Evolutionary conservation across 2,113 vertebrate genomes (phyloP).

Genomic region (Fukomys damarensis): DNA sequence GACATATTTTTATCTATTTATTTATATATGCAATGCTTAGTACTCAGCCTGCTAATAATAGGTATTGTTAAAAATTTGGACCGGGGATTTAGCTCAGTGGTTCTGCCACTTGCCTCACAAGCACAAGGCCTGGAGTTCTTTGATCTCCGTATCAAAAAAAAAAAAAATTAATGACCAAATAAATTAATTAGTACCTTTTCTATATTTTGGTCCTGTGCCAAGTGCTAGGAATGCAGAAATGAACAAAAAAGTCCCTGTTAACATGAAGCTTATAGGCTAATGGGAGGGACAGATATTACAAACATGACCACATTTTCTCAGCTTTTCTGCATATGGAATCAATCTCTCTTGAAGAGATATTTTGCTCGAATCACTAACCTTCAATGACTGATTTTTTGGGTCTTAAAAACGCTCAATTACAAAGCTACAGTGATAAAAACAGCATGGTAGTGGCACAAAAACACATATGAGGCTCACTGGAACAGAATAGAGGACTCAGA

Average conservation of each 20-base stretch:
- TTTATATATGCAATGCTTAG: not conserved
- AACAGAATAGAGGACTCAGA: not conserved
- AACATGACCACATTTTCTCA: not conserved
- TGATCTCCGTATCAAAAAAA: too few relatives aligned
- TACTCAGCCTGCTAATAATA: not conserved
- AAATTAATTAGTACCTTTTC: not conserved
- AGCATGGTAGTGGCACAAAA: not conserved
- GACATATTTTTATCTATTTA: not conserved
- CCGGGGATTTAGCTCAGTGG: too few relatives aligned
- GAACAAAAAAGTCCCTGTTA: not conserved
- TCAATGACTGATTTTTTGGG: not conserved
- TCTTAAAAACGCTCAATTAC: not conserved
- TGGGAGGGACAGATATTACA: not conserved
- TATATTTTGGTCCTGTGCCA: not conserved
- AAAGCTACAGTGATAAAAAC: not conserved
- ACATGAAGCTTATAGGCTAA: not conserved
- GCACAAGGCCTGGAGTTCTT: too few relatives aligned
- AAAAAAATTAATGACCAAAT: not conserved
- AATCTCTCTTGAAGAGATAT: not conserved
- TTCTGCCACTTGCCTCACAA: too few relatives aligned
- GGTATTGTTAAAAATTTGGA: not conserved
- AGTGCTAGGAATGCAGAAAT: not conserved
- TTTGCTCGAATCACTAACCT: not conserved
- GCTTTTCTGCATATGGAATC: not conserved
- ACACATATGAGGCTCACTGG: not conserved